Percentiles rank a stretch among this genome's conserved stretches.
Evolutionary conservation across 2,888 invertebrate species (phyloP).

Genomic region (Sphaerophoria taeniata): DNA sequence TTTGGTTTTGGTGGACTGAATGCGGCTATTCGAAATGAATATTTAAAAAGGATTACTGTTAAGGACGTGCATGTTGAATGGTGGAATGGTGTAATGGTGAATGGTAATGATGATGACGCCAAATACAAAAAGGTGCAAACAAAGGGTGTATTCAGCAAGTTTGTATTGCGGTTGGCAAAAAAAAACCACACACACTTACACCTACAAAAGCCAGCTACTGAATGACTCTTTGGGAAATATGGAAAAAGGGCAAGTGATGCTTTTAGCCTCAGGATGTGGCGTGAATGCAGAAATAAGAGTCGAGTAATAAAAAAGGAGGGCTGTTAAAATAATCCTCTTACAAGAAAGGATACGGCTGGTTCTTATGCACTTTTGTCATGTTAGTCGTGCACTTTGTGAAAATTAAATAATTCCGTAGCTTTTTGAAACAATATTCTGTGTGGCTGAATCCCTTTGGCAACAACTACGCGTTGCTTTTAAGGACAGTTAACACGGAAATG

Average conservation of each 20-base stretch:
- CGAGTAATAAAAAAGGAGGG: constrained; percentile 1
- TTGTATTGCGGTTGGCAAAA: constrained; percentile 34
- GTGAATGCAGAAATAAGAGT: background rate
- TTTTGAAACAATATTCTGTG: no score
- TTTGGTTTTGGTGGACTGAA: constrained; percentile 49
- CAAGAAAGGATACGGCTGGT: constrained; percentile 23
- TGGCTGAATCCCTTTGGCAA: background rate
- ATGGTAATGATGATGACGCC: no score
- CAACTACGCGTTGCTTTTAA: background rate
- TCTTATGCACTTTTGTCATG: background rate
- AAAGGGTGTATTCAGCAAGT: constrained; percentile 37
- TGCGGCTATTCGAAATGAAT: constrained; percentile 59
- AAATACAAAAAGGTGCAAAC: constrained; percentile 35
- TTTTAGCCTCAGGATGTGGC: constrained; percentile 31
- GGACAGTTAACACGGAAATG: background rate
- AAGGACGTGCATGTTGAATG: no score
- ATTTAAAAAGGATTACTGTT: constrained; percentile 57
- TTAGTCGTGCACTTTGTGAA: background rate
- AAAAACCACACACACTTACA: background rate
- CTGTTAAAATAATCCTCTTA: constrained; percentile 24
- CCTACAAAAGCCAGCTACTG: background rate
- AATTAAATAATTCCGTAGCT: background rate
- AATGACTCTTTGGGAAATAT: constrained; percentile 30
- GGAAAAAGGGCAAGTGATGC: constrained; percentile 66
- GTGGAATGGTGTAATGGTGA: no score